Base-by-base conservation (phyloP, 2,888 invertebrate species). In the Dyspetes luteomarginatus region DNA sequence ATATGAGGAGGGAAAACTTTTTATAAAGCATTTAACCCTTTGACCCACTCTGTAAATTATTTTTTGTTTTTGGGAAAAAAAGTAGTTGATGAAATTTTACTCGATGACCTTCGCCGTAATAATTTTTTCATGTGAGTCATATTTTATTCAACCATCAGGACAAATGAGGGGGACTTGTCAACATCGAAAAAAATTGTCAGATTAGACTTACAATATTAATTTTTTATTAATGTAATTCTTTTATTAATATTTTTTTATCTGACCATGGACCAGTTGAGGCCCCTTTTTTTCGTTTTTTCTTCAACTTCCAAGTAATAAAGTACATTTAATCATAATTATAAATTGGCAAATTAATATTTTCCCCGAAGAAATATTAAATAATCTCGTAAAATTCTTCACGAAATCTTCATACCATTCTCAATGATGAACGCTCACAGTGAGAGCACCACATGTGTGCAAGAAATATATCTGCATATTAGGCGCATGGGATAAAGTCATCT, bases 401-500 rank as follows among this genome's bases (percentile, higher is more conserved):
- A n/a, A n/a, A n/a, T n/a, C n/a, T n/a, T n/a, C n/a, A n/a, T n/a
- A n/a, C n/a, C n/a, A 55, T 73, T 24, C 7, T 7, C n/a, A 55
- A 64, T 73, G 28, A 26, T 4, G 19, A 55, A 26, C 19, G 28
- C 55, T 64, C 26, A 43, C 30, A 36, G 3, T 50, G 56, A 30
- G 45, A 26, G 15, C 30, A 28, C 30, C 22, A 55, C 43, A 64
- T 64, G 64, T 55, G 60, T 48, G 55, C n/a, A n/a, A n/a, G n/a
- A n/a, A 45, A 22, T 60, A 19, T 60, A 52, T 52, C 9, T 36
- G 67, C 15, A 17, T 22, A 62, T 19, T 62, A 4, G 56, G 12
- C 56, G 4, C 26, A 15, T 19, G 43, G 52, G 30, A 69, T 55
- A 62, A 52, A 64, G 56, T 56, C 62, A 69, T 48, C 22, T 62